These are phyloP conservation scores for Nyleta sp. DNA, from an alignment of 2,888 invertebrate genomes.

Conservation along the genomic window DNA sequence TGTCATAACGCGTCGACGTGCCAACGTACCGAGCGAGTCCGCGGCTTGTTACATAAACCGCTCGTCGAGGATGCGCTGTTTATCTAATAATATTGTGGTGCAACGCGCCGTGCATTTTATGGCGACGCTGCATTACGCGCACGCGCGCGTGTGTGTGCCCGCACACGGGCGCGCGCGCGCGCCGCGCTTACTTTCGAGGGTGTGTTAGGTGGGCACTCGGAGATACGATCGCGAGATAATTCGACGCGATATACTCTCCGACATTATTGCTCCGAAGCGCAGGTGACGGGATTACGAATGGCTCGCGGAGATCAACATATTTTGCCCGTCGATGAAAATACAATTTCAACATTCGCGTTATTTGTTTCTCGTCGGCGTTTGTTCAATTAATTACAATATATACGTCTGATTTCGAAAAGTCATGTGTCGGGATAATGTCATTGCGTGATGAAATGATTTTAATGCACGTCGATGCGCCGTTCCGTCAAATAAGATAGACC, in stretches of 20 bases:
- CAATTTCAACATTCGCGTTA: slow-evolving; percentile 59
- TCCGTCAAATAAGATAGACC: slow-evolving; percentile 10
- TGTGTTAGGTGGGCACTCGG: slow-evolving; percentile 55
- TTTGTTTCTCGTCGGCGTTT: slow-evolving; percentile 45
- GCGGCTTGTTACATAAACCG: slow-evolving; percentile 37
- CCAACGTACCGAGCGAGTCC: slow-evolving; percentile 16
- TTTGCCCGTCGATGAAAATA: slow-evolving; percentile 60
- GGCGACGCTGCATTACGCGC: slow-evolving; percentile 63
- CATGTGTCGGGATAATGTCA: slow-evolving; percentile 48
- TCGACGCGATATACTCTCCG: slow-evolving; percentile 67
- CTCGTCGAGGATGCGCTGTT: slow-evolving; percentile 70
- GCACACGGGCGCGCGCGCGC: slow-evolving; percentile 4
- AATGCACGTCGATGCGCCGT: slow-evolving; percentile 24
- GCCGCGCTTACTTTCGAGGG: slow-evolving; percentile 58
- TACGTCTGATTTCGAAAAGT: slow-evolving; percentile 50
- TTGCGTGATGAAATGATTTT: slow-evolving; percentile 47
- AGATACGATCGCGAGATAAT: slow-evolving; percentile 63
- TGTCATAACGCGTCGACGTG: slow-evolving; percentile 43
- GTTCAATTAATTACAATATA: slow-evolving; percentile 50
- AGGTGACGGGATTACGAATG: slow-evolving; percentile 64
- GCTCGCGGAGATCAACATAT: slow-evolving; percentile 57
- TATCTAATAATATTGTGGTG: slow-evolving; percentile 78
- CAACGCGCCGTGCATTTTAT: slow-evolving; percentile 70
- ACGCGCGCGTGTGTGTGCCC: slow-evolving; percentile 36
- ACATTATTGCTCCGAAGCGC: slow-evolving; percentile 59